Evolutionary conservation across 2,888 invertebrate genomes (phyloP), one percentile per base, ranked within the genome.

Genomic region (Argyresthia albistria): DNA sequence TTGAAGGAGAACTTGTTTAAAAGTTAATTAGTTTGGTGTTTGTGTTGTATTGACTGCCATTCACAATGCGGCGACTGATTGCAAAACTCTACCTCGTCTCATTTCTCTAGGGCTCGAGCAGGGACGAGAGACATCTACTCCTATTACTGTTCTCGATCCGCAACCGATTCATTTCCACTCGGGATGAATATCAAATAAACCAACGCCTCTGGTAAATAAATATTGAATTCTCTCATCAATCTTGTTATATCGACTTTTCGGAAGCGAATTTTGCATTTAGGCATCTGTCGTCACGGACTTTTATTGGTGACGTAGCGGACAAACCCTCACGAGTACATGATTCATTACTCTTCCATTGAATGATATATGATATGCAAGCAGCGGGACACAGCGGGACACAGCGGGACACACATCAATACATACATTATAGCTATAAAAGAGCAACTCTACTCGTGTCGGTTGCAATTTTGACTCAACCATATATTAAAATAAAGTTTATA

Each of bases 171-270:
- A 62, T 62, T 64, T 63, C 55, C 59, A 57, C 53, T 60, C 56
- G 52, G 53, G 25, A 25, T 25, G 25, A 62, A 66, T 57, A 63
- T 64, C 60, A 60, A 64, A 67, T 59, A 60, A 57, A 56, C 53
- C 35, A 56, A 52, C 58, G 53, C 54, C 56, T 49, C 57, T 53
- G 57, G 56, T 63, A 65, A 68, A 69, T 69, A 66, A 70, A 71
- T 69, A 69, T 69, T 66, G 61, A 65, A 66, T 63, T 60, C 61
- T 51, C 58, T 63, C 63, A 71, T 71, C 66, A 73, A 72, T 73
- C 64, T 69, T 65, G 66, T 69, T 69, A 64, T 61, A 65, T 70
- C 58, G 63, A 69, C 66, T 69, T 70, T 71, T 72, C 69, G 66
- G 62, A 57, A 59, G 59, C 52, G 62, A 60, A 56, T 59, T 53